Evolutionary conservation across 2,888 invertebrate genomes (phyloP).

Genomic region (Toxonevra muliebris): DNA sequence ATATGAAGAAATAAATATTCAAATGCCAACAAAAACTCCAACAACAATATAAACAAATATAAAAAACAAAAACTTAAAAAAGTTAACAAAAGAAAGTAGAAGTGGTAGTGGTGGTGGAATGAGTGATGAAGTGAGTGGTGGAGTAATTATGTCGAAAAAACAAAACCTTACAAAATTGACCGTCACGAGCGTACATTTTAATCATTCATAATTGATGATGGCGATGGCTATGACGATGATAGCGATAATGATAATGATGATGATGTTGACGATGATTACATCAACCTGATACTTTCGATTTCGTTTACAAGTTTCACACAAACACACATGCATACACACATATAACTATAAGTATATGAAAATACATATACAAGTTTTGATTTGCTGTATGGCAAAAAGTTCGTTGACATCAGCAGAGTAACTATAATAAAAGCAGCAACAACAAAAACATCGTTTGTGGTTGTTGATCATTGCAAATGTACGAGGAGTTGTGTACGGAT

Average conservation of each 20-base stretch:
- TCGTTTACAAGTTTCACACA: slow-evolving; percentile 2
- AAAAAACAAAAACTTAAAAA: neutral
- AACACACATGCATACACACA: neutral
- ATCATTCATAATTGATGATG: slow-evolving; percentile 20
- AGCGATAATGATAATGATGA: neutral
- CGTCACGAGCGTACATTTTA: slow-evolving; percentile 12
- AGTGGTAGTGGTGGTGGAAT: neutral
- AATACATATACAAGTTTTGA: too few relatives aligned
- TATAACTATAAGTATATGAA: slow-evolving; percentile 2
- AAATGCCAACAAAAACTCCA: neutral
- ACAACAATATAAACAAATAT: neutral
- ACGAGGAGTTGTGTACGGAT: too few relatives aligned
- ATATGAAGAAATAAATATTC: neutral
- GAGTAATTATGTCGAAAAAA: slow-evolving; percentile 4
- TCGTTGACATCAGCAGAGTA: slow-evolving; percentile 29
- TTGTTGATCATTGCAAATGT: too few relatives aligned
- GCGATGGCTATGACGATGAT: neutral
- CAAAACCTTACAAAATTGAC: slow-evolving; percentile 9
- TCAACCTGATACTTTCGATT: slow-evolving; percentile 19
- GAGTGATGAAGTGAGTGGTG: neutral
- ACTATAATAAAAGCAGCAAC: neutral
- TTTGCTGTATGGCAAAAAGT: slow-evolving; percentile 24
- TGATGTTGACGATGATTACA: slow-evolving; percentile 1
- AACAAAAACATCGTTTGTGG: too few relatives aligned
- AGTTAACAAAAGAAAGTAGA: neutral